Conservation (phyloP, 2,888 invertebrate genomes). For the Mactromeris polynyma region DNA sequence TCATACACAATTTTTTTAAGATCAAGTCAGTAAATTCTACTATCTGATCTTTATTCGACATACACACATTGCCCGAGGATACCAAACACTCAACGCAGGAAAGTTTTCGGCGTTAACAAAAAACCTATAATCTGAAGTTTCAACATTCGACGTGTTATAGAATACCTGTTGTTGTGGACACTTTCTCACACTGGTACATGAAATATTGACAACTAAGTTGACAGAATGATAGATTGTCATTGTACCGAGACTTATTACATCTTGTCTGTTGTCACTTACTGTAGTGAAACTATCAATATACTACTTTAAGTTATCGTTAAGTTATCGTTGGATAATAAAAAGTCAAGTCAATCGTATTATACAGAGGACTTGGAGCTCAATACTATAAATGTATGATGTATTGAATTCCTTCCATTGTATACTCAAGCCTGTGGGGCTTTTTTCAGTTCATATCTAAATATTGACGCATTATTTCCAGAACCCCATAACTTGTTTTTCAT, state of each 20-base stretch:
- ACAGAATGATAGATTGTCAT: constrained; percentile 19
- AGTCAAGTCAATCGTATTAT: background rate
- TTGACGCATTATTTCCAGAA: too few species aligned
- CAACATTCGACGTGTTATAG: background rate
- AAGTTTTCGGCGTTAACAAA: background rate
- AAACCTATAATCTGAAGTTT: background rate
- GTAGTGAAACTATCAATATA: background rate
- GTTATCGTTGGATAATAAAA: background rate
- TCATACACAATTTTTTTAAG: background rate
- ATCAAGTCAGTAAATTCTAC: background rate
- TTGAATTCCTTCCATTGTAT: background rate
- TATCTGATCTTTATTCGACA: background rate
- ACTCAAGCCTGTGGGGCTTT: background rate
- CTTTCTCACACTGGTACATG: background rate
- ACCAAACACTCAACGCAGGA: background rate
- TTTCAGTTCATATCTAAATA: background rate
- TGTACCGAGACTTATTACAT: background rate
- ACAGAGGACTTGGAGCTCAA: background rate
- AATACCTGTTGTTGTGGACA: background rate
- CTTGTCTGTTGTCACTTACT: background rate
- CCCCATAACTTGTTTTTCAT: too few species aligned
- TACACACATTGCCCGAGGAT: background rate
- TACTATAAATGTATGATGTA: background rate
- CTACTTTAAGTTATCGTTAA: background rate
- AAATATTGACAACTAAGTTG: constrained; percentile 18